phyloP scores from a whole-genome alignment of 2,797 vertebrate genomes.

The Anguilla pacifica region DNA sequence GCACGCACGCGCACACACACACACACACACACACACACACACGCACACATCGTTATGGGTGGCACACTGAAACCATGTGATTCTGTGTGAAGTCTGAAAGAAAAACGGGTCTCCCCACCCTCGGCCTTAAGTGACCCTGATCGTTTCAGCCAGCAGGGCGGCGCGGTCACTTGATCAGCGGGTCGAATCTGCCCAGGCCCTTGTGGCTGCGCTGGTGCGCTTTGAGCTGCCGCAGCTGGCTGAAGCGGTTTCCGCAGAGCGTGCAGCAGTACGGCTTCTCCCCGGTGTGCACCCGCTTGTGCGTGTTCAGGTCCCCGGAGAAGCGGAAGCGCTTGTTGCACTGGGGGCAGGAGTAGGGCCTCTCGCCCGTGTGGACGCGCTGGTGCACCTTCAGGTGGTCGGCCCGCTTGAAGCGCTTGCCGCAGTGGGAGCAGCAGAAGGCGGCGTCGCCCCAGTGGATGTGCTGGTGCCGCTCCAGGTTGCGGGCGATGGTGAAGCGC shows the following conservation, averaged over 20 bases:
- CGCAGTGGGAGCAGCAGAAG: constrained; percentile 27
- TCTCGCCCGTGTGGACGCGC: constrained; percentile 33
- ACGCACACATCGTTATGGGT: neutral
- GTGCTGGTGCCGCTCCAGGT: constrained; percentile 31
- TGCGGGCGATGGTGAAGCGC: constrained; percentile 31
- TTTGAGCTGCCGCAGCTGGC: constrained; percentile 32
- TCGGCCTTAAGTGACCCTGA: neutral
- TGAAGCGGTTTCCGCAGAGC: constrained; percentile 21
- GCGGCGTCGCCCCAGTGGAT: constrained; percentile 34
- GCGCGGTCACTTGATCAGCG: neutral
- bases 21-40: neutral
- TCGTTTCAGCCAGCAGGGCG: too few species aligned
- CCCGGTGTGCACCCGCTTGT: constrained; percentile 30
- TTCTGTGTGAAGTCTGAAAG: neutral
- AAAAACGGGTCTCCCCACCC: neutral
- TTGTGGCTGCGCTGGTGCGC: constrained; percentile 29
- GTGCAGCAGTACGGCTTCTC: constrained; percentile 33
- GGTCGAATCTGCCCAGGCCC: constrained; percentile 16
- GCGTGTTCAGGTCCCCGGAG: constrained; percentile 33
- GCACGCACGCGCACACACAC: neutral
- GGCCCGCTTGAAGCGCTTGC: constrained; percentile 29
- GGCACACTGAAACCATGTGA: neutral
- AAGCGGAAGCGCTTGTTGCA: constrained; percentile 36
- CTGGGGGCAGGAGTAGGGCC: constrained; percentile 29
- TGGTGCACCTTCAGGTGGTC: constrained; percentile 36